These are phyloP conservation scores for Bolborhynchus lineola DNA, from an alignment of 2,113 vertebrate species.

Conservation along the genomic window DNA sequence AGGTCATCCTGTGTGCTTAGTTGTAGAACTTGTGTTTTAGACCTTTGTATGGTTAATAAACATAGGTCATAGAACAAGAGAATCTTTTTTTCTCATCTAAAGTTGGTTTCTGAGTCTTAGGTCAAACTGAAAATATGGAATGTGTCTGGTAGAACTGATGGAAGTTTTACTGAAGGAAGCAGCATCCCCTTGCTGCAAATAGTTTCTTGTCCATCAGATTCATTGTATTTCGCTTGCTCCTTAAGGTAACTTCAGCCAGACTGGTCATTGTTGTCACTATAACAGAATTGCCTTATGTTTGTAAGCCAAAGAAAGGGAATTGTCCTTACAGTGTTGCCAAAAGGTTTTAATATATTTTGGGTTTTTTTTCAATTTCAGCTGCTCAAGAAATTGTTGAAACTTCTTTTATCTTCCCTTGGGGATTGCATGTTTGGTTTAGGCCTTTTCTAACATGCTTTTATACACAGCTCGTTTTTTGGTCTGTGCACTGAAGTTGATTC, in stretches of 20 bases:
- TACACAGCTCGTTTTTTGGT: not conserved
- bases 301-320: not conserved
- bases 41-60: not conserved
- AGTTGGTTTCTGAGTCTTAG: not conserved
- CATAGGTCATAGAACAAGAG: not conserved
- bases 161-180: not conserved
- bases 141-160: accelerated
- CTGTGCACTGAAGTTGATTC: not conserved
- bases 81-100: not conserved
- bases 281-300: not conserved
- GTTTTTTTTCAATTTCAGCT: not conserved
- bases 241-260: not conserved
- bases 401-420: not conserved
- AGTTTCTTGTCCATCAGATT: not conserved
- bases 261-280: not conserved
- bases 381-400: not conserved
- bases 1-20: not conserved
- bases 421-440: not conserved
- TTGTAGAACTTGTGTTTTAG: not conserved
- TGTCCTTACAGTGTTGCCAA: not conserved
- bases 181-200: not conserved
- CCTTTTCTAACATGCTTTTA: not conserved
- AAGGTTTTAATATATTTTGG: not conserved
- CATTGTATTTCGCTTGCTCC: not conserved
- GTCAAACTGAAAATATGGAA: not conserved